Evolutionary conservation across 64 coral and sea anemone species (phyloP).

Genomic region (Platygyra sinensis): DNA sequence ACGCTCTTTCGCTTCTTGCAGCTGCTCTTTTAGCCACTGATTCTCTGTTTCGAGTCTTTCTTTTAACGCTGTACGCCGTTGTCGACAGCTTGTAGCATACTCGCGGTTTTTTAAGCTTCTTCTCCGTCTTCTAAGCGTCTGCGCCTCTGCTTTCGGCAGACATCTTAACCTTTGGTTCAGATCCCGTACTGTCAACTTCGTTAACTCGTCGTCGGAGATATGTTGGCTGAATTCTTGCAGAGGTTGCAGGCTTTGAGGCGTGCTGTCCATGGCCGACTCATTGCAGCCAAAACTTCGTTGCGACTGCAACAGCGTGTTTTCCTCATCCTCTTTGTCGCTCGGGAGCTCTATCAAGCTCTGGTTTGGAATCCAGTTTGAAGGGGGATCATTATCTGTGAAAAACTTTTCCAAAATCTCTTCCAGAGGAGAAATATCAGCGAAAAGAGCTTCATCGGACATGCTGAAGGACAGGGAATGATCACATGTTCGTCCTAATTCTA

Average conservation of each 20-base stretch:
- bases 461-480: neutral
- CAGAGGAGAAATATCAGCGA: neutral
- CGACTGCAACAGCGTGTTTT: neutral
- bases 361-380: neutral
- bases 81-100: slow-evolving; percentile 81
- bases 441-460: neutral
- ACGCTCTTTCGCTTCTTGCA: slow-evolving; percentile 30
- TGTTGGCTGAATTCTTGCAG: neutral
- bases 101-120: slow-evolving; percentile 80
- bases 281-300: neutral
- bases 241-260: neutral
- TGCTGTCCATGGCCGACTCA: too few relatives aligned
- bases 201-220: slow-evolving; percentile 10
- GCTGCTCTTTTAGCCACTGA: slow-evolving; percentile 36
- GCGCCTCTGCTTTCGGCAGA: slow-evolving; percentile 23
- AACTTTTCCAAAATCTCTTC: slow-evolving; percentile 11
- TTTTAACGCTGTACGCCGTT: slow-evolving; percentile 28
- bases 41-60: slow-evolving; percentile 48
- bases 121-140: slow-evolving; percentile 51
- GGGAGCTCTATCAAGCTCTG: neutral
- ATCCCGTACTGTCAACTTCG: slow-evolving; percentile 1
- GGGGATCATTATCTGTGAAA: neutral
- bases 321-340: neutral
- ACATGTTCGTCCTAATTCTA: neutral
- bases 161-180: slow-evolving; percentile 18